Percentiles rank a stretch among this genome's conserved stretches.
These are phyloP conservation scores for Catocala fraxini DNA, from an alignment of 2,888 invertebrate species.

Conservation along the genomic window DNA sequence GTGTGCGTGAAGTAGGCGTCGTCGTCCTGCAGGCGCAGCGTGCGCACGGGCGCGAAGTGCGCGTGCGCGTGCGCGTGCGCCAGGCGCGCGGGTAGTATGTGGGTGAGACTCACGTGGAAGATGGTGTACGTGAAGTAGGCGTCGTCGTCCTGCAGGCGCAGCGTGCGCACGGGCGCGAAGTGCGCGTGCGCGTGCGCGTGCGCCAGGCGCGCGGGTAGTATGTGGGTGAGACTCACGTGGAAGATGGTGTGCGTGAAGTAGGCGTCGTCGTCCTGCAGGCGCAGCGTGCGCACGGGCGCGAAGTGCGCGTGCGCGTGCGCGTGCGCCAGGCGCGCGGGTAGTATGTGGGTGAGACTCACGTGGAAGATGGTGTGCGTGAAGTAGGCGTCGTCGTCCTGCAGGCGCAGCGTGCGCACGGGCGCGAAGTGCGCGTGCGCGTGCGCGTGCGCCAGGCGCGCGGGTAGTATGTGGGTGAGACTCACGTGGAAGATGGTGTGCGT, in stretches of 20 bases:
- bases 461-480: slow-evolving; percentile 50
- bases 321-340: too few relatives aligned
- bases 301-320: slow-evolving; percentile 79
- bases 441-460: too few relatives aligned
- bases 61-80: slow-evolving; percentile 72
- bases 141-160: slow-evolving; percentile 85
- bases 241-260: slow-evolving; percentile 92
- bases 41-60: slow-evolving; percentile 81
- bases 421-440: slow-evolving; percentile 82
- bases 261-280: slow-evolving; percentile 87
- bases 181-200: slow-evolving; percentile 78
- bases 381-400: slow-evolving; percentile 89
- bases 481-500: slow-evolving; percentile 92
- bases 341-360: slow-evolving; percentile 60
- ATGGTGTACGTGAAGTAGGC: slow-evolving; percentile 91
- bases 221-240: slow-evolving; percentile 82
- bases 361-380: slow-evolving; percentile 92
- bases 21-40: slow-evolving; percentile 83
- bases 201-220: too few relatives aligned
- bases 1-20: slow-evolving; percentile 91
- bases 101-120: slow-evolving; percentile 86
- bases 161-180: slow-evolving; percentile 78
- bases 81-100: too few relatives aligned
- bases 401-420: slow-evolving; percentile 75
- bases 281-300: slow-evolving; percentile 77